A percentile compares a stretch with the other conserved stretches of the same genome.
phyloP scores from a whole-genome alignment of 2,888 invertebrate species.

The Lordiphosa andalusiaca region DNA sequence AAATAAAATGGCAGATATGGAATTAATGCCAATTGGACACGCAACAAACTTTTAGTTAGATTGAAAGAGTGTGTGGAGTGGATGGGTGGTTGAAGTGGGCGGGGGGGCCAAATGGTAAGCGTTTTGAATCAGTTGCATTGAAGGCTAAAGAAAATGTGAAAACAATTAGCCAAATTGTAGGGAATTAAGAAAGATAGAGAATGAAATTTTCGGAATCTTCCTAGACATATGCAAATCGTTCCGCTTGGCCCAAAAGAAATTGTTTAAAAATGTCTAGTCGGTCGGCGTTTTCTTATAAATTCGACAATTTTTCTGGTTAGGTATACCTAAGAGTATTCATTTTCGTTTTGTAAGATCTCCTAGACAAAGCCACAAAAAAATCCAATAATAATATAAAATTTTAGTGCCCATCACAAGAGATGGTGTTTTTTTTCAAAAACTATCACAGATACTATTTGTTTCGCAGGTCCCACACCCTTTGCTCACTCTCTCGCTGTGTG shows the following conservation, averaged over 20 bases:
- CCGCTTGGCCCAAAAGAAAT: no score
- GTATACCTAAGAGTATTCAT: no score
- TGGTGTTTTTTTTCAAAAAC: background rate
- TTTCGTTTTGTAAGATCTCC: no score
- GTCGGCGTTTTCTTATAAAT: no score
- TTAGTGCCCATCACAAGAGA: no score
- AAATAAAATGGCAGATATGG: constrained; percentile 54
- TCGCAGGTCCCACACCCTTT: constrained; percentile 17
- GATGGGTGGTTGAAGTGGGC: background rate
- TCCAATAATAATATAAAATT: no score
- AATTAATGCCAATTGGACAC: constrained; percentile 59
- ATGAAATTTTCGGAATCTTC: background rate
- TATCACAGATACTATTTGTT: background rate
- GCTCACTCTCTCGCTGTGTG: constrained; percentile 31
- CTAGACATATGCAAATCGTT: no score
- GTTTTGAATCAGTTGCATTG: background rate
- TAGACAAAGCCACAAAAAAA: no score
- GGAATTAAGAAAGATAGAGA: background rate
- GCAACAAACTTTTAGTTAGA: constrained; percentile 58
- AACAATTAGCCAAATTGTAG: background rate
- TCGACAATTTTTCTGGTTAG: no score
- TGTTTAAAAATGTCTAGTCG: no score
- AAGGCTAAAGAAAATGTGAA: background rate
- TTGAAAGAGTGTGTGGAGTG: constrained; percentile 33
- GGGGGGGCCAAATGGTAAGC: background rate